Conservation (phyloP, 30 jellyfish, hydroid and myxozoan species). For the Mastigias papua region DNA sequence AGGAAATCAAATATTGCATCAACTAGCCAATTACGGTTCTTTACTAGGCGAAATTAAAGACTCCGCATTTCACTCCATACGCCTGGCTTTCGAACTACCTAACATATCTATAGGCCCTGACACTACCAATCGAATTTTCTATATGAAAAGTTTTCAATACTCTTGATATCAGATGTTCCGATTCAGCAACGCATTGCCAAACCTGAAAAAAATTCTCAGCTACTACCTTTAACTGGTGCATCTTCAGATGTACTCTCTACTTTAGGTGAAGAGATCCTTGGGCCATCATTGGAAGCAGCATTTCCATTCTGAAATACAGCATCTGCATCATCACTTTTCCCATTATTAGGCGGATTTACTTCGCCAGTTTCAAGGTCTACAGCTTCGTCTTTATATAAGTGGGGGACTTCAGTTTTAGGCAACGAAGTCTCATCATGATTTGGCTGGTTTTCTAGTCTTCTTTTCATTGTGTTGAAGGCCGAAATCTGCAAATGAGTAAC, state of each 20-base stretch:
- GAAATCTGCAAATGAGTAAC: conserved; percentile 47
- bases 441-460: conserved; percentile 17
- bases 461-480: conserved; percentile 27
- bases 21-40: too few relatives aligned
- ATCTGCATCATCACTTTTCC: not conserved
- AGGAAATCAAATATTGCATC: too few relatives aligned
- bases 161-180: too few relatives aligned
- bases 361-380: conserved; percentile 67
- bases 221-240: not conserved
- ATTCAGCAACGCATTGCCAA: too few relatives aligned
- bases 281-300: not conserved
- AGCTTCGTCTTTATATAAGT: conserved; percentile 37
- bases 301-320: not conserved
- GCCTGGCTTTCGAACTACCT: too few relatives aligned
- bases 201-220: too few relatives aligned
- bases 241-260: not conserved
- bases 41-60: too few relatives aligned
- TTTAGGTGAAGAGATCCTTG: not conserved
- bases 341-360: not conserved
- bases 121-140: too few relatives aligned
- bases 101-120: too few relatives aligned
- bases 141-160: too few relatives aligned
- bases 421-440: not conserved
- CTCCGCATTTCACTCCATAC: too few relatives aligned
- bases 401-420: conserved; percentile 10